Evolutionary conservation across 1,140 invertebrate species (phyloP).

Genomic region (Fragariocoptes setiger): DNA sequence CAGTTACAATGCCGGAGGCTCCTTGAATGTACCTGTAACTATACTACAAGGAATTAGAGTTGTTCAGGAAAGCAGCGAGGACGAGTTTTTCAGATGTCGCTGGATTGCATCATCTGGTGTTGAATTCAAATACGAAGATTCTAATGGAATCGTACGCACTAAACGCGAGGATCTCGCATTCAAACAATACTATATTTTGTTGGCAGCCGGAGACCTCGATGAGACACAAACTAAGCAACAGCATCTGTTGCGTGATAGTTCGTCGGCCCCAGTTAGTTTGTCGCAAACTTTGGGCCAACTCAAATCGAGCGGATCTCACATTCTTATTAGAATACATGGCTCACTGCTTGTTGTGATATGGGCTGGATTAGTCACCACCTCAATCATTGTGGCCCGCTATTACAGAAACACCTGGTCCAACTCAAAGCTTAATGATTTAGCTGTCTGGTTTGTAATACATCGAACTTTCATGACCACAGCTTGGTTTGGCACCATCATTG

Average conservation of each 20-base stretch:
- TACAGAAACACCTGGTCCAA: not conserved
- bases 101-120: not conserved
- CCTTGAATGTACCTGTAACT: not conserved
- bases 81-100: not conserved
- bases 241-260: not conserved
- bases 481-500: not conserved
- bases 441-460: not conserved
- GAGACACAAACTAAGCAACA: not conserved
- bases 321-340: not conserved
- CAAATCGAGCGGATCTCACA: not conserved
- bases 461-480: not conserved
- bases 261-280: not conserved
- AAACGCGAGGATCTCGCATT: not conserved
- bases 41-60: not conserved
- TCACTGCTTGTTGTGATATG: not conserved
- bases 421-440: not conserved
- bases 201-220: not conserved
- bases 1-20: not conserved
- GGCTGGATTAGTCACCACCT: not conserved
- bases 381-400: not conserved
- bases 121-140: not conserved
- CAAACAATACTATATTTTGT: not conserved
- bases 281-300: not conserved
- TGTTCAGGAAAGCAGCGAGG: not conserved
- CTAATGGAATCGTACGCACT: not conserved